Evolutionary conservation across 2,888 invertebrate genomes (phyloP).

Genomic region (Chelonus formosanus): DNA sequence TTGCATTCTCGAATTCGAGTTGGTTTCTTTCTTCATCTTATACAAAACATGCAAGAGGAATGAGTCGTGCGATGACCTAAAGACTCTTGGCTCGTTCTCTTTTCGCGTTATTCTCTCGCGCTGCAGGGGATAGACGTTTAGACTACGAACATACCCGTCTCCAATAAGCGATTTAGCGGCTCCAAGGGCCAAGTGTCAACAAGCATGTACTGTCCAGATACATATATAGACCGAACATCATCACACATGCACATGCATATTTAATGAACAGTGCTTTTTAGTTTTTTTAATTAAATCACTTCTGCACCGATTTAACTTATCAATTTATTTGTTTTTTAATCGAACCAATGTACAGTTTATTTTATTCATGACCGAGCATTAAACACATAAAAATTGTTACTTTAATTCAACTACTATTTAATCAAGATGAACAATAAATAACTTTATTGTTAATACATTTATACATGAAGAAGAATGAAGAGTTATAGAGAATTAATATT

Average conservation of each 20-base stretch:
- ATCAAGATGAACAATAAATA: too few relatives aligned
- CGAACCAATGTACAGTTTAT: too few relatives aligned
- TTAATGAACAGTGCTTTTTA: slow-evolving; percentile 20
- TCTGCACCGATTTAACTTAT: too few relatives aligned
- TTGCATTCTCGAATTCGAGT: not conserved
- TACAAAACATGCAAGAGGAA: not conserved
- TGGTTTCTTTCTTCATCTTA: slow-evolving; percentile 24
- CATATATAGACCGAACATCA: slow-evolving; percentile 39
- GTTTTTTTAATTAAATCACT: not conserved
- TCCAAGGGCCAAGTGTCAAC: slow-evolving; percentile 61
- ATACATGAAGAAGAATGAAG: too few relatives aligned
- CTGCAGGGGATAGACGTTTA: slow-evolving; percentile 60
- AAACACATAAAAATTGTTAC: too few relatives aligned
- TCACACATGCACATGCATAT: slow-evolving; percentile 27
- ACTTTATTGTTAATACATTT: too few relatives aligned
- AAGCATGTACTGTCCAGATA: slow-evolving; percentile 53
- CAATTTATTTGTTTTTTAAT: too few relatives aligned
- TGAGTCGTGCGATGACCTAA: slow-evolving; percentile 17
- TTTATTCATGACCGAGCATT: too few relatives aligned
- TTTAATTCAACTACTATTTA: too few relatives aligned
- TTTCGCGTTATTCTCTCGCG: slow-evolving; percentile 50
- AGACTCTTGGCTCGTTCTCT: slow-evolving; percentile 31
- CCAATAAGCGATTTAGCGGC: slow-evolving; percentile 60
- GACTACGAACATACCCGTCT: slow-evolving; percentile 51
- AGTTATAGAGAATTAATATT: too few relatives aligned